Evolutionary conservation across 64 coral and sea anemone species (phyloP), one percentile per base, ranked within the genome.

Genomic region (Acropora yongei): DNA sequence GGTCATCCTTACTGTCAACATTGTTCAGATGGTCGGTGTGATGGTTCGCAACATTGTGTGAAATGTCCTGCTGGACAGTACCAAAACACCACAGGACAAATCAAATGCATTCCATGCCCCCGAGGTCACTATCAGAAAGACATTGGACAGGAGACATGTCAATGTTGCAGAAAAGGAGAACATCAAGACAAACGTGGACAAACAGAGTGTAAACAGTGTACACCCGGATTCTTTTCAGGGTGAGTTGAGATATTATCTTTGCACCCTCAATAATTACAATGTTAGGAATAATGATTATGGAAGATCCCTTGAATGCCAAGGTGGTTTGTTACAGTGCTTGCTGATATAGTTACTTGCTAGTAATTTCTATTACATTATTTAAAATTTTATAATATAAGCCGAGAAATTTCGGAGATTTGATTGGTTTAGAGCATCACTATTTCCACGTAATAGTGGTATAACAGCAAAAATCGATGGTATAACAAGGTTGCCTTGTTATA

Each of bases 1-100:
- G 94, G 75, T 80, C 18, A 49, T 1, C 89, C 89, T 49, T 19
- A 60, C 4, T 95, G 94, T 46, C 80, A 53, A 18, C 11, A 30
- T 18, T 95, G 94, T 77, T 63, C 49, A 5, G 41, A 65, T 44
- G 94, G 94, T 8, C 88, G 13, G 6, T 95, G 94, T 57, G 19
- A 74, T 1, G 10, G 43, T 2, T 51, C 18, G 0, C 47, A 63
- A 44, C 80, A 66, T 66, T 95, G 91, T 10, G 12, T 55, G 1
- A 73, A 74, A 49, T 93, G 92, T 78, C 78, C 51, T 67, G 16
- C 78, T 41, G 92, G 92, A 18, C 78, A 88, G 12, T 89, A 82
- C 45, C 92, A 93, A 89, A 89, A 89, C 12, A 2, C 41, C 12
- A 43, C 72, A 72, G 92, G 92, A 82, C 77, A 94, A 90, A 44